Evolutionary conservation across 2,797 vertebrate genomes (phyloP).

Genomic region (Tapirus indicus): DNA sequence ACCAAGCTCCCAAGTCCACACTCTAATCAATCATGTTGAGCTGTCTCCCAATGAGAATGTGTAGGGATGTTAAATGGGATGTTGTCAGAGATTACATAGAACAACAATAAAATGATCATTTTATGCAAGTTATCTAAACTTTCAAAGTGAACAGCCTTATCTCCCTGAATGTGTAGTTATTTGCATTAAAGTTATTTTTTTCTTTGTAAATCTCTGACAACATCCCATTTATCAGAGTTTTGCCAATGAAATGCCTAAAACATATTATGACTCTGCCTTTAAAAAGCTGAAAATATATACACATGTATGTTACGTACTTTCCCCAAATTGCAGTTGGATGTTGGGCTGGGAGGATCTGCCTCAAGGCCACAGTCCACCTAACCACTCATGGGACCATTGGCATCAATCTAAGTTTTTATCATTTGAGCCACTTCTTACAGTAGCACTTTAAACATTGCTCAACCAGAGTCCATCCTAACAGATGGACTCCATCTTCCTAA

Average conservation of each 20-base stretch:
- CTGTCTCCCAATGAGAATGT: neutral
- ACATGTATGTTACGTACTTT: neutral
- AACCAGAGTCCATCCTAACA: neutral
- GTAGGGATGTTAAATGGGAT: neutral
- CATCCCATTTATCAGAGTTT: neutral
- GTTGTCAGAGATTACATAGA: neutral
- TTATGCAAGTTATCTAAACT: neutral
- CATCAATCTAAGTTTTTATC: neutral
- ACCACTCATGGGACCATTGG: neutral
- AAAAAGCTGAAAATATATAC: neutral
- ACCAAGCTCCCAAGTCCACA: neutral
- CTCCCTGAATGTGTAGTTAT: neutral
- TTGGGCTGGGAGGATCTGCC: neutral
- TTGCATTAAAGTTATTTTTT: conserved; percentile 25
- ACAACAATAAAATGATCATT: neutral
- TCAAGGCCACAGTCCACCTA: neutral
- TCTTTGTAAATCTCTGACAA: conserved; percentile 36
- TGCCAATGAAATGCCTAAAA: conserved; percentile 34
- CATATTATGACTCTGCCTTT: neutral
- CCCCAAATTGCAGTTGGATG: no score
- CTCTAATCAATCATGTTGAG: neutral
- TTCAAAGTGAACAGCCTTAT: neutral
- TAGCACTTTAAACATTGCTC: neutral
- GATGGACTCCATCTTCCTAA: neutral
- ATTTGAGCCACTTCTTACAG: neutral